Evolutionary conservation across 92 coral and sea anemone genomes (phyloP).

Genomic region (Pocillopora grandis): DNA sequence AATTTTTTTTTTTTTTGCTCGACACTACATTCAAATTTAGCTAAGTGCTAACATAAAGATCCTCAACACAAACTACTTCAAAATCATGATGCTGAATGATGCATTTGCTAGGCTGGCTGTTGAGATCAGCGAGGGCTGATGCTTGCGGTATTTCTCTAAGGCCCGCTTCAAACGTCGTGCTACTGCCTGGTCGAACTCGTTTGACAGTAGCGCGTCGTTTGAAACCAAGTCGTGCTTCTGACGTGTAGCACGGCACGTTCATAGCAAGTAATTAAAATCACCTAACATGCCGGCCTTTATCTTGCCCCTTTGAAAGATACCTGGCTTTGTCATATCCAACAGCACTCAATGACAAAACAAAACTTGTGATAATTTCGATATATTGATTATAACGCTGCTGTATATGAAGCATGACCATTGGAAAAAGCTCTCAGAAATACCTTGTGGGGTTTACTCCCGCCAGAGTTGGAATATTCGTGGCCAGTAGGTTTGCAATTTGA

Average conservation of each 20-base stretch:
- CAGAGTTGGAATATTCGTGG: conserved; percentile 7
- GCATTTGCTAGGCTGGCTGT: too few relatives aligned
- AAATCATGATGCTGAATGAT: too few relatives aligned
- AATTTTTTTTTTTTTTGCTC: too few relatives aligned
- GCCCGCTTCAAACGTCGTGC: too few relatives aligned
- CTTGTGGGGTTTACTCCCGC: neutral
- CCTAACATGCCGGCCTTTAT: neutral
- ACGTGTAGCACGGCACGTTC: neutral
- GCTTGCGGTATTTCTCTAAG: too few relatives aligned
- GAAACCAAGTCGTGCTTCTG: too few relatives aligned
- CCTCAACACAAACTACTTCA: too few relatives aligned
- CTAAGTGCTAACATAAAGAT: too few relatives aligned
- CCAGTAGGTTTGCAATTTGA: conserved; percentile 25
- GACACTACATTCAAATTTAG: too few relatives aligned
- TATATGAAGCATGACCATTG: neutral
- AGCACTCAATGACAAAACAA: neutral
- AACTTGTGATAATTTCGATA: neutral
- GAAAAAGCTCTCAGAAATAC: neutral
- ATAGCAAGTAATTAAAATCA: neutral
- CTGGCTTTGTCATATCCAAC: neutral
- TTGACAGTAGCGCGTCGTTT: too few relatives aligned
- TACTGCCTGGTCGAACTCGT: too few relatives aligned
- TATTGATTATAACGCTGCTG: neutral
- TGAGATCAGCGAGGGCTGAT: too few relatives aligned
- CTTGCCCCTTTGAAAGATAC: neutral